Evolutionary conservation across 2,113 vertebrate species (phyloP).

Genomic region (Silurus asotus): DNA sequence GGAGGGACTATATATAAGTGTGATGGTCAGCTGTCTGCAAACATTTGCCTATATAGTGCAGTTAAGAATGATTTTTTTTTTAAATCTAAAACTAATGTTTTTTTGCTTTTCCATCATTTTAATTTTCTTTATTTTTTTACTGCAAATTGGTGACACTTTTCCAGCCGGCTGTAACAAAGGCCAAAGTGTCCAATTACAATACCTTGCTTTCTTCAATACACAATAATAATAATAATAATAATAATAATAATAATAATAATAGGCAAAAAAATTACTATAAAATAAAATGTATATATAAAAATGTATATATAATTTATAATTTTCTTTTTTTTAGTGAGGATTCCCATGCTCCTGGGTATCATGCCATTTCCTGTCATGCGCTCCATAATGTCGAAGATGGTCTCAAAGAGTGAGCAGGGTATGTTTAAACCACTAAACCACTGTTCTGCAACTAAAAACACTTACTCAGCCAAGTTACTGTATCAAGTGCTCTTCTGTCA

Average conservation of each 20-base stretch:
- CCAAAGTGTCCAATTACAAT: neutral
- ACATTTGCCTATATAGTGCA: neutral
- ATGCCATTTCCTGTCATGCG: conserved; percentile 89
- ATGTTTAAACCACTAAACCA: conserved; percentile 57
- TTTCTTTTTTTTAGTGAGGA: conserved; percentile 72
- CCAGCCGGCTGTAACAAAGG: neutral
- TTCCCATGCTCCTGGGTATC: conserved; percentile 78
- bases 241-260: too few relatives aligned
- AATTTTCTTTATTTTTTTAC: neutral
- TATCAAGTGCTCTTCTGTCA: conserved; percentile 2
- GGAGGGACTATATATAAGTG: neutral
- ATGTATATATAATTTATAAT: conserved; percentile 31
- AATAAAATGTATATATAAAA: neutral
- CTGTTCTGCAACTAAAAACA: conserved; percentile 9
- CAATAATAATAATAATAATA: too few relatives aligned
- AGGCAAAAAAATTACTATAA: neutral
- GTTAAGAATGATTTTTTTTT: neutral
- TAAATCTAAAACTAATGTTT: neutral
- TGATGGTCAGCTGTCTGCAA: neutral
- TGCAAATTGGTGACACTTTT: neutral
- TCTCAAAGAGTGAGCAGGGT: conserved; percentile 87
- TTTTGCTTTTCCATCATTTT: neutral
- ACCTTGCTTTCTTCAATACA: neutral
- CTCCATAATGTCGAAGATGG: conserved; percentile 90
- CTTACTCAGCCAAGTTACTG: conserved; percentile 14